phyloP scores from a whole-genome alignment of 2,888 invertebrate species.

The Lasiommata megera region DNA sequence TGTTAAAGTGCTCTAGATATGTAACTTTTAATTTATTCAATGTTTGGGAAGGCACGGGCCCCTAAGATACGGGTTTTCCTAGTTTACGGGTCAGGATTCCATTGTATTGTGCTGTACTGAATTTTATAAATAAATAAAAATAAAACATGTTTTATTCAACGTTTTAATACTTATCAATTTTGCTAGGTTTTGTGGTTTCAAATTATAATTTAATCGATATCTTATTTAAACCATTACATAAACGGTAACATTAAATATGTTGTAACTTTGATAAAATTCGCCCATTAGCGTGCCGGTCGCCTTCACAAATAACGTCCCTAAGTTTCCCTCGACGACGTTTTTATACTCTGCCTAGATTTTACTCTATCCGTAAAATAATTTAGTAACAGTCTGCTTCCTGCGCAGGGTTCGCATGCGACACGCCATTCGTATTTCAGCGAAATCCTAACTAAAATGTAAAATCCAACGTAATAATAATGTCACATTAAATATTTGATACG shows the following conservation, averaged over 20 bases:
- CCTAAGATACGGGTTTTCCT: too few relatives aligned
- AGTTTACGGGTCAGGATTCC: too few relatives aligned
- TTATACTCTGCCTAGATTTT: constrained; percentile 33
- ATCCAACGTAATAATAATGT: constrained; percentile 31
- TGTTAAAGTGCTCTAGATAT: too few relatives aligned
- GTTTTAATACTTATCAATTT: too few relatives aligned
- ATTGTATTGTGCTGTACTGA: too few relatives aligned
- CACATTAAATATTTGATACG: constrained; percentile 30
- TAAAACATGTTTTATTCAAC: too few relatives aligned
- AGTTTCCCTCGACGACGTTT: constrained; percentile 30
- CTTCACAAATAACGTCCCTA: constrained; percentile 16
- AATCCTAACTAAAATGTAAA: constrained; percentile 28
- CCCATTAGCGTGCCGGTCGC: constrained; percentile 19
- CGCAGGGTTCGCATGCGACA: constrained; percentile 34
- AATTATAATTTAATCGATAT: too few relatives aligned
- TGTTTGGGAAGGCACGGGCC: too few relatives aligned
- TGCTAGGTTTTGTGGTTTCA: too few relatives aligned
- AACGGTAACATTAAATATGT: constrained; percentile 3
- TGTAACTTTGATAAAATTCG: constrained; percentile 11
- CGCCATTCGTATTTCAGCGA: constrained; percentile 27
- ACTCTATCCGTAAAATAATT: constrained; percentile 33
- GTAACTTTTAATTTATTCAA: too few relatives aligned
- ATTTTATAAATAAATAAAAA: too few relatives aligned
- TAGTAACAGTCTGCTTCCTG: constrained; percentile 27
- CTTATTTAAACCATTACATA: constrained; percentile 4